Evolutionary conservation across 2,888 invertebrate species (phyloP).

Genomic region (Archips crataeganus): DNA sequence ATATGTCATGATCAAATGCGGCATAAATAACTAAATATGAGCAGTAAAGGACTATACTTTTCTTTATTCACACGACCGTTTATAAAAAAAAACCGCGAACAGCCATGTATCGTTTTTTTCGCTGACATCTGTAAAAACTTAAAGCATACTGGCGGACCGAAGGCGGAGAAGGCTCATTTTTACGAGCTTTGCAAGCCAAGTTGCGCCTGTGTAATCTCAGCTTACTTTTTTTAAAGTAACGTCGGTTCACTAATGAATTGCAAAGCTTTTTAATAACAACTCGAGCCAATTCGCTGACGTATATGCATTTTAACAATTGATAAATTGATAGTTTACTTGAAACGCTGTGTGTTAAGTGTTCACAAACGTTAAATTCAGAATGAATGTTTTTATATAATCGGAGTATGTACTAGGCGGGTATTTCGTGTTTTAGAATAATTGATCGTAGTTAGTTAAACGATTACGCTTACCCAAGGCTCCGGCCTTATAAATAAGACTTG

Average conservation of each 20-base stretch:
- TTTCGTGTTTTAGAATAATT: slow-evolving; percentile 58
- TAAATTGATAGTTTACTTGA: slow-evolving; percentile 2
- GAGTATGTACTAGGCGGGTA: slow-evolving; percentile 54
- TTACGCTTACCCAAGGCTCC: slow-evolving; percentile 78
- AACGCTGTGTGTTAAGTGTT: neutral
- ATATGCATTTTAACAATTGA: slow-evolving; percentile 8
- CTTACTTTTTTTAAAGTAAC: neutral
- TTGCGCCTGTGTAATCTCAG: neutral
- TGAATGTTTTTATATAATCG: slow-evolving; percentile 42
- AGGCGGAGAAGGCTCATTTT: neutral
- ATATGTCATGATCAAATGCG: no score
- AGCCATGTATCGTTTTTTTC: neutral
- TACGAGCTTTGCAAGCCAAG: neutral
- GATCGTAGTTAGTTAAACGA: slow-evolving; percentile 78
- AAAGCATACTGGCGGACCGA: no score
- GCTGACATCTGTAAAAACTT: neutral
- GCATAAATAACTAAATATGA: no score
- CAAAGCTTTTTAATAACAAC: neutral
- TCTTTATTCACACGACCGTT: no score
- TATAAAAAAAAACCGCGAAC: neutral
- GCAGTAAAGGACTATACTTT: no score
- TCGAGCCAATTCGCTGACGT: neutral
- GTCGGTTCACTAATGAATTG: slow-evolving; percentile 5
- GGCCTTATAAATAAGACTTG: slow-evolving; percentile 82
- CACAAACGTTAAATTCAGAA: slow-evolving; percentile 6